phyloP scores from a whole-genome alignment of 2,113 vertebrate species.

The Syngnathus typhle region DNA sequence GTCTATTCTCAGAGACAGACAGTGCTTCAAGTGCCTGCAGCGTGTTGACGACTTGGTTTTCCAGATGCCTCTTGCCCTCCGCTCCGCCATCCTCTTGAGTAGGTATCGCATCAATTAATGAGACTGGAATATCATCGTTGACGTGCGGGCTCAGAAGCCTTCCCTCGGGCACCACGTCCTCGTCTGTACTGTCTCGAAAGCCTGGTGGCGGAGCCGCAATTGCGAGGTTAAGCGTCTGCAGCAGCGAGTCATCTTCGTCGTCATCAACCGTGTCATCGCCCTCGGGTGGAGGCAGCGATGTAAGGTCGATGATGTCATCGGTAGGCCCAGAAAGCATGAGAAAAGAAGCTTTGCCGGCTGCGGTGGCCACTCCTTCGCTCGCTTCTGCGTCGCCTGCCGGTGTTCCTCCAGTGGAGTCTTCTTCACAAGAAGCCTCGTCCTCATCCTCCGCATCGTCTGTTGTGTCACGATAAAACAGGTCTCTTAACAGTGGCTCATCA shows the following conservation, averaged over 20 bases:
- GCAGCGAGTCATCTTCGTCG: conserved; percentile 83
- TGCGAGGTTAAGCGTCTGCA: conserved; percentile 89
- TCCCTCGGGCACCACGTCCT: conserved; percentile 73
- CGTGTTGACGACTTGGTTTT: conserved; percentile 78
- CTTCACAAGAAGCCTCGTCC: conserved; percentile 91
- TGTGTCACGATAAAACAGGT: conserved; percentile 88
- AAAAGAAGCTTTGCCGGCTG: conserved; percentile 76
- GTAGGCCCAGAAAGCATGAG: conserved; percentile 85
- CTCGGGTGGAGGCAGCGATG: conserved; percentile 84
- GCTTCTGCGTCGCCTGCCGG: conserved; percentile 33
- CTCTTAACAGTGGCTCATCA: conserved; percentile 86
- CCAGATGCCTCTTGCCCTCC: conserved; percentile 69
- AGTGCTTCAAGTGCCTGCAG: conserved; percentile 86
- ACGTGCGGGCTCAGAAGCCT: conserved; percentile 62
- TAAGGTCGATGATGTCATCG: conserved; percentile 96
- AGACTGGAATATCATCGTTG: conserved; percentile 84
- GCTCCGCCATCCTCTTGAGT: conserved; percentile 73
- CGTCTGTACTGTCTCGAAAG: conserved; percentile 90
- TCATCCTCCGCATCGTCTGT: conserved; percentile 91
- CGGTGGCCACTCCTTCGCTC: conserved; percentile 50
- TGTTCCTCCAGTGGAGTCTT: conserved; percentile 77
- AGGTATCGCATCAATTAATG: conserved; percentile 86
- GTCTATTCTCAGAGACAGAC: conserved; percentile 82
- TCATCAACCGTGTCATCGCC: conserved; percentile 86
- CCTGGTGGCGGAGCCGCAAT: conserved; percentile 93